Conservation (phyloP, 1,140 invertebrate genomes). For the Phymorhynchus buccinoides region DNA sequence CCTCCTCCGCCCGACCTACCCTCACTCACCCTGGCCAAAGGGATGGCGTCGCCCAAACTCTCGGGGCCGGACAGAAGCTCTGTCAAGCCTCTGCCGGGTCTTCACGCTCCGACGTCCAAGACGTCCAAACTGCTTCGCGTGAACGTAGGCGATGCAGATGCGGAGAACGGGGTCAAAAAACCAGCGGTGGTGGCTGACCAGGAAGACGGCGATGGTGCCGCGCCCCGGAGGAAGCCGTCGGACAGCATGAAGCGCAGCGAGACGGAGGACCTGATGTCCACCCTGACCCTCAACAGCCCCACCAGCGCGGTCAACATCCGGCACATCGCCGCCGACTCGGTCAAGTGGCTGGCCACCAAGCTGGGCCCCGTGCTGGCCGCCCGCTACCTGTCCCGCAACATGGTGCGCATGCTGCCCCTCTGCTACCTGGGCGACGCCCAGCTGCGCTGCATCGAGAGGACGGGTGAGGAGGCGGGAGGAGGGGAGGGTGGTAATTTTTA, state of each 20-base stretch:
- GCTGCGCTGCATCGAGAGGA: constrained; percentile 72
- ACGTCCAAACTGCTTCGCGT: not conserved
- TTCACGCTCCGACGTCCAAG: not conserved
- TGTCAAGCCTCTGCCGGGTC: not conserved
- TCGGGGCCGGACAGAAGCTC: not conserved
- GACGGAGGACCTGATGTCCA: constrained; percentile 68
- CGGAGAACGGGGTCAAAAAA: not conserved
- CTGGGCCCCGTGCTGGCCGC: constrained; percentile 95
- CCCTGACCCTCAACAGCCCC: constrained; percentile 56
- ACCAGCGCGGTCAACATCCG: constrained; percentile 78
- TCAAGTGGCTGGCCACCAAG: constrained; percentile 92
- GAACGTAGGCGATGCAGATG: not conserved
- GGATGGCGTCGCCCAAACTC: not conserved
- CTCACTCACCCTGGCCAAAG: not conserved
- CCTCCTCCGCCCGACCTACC: not conserved
- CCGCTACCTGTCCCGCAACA: constrained; percentile 89
- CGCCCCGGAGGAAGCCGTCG: not conserved
- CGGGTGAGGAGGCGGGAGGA: constrained; percentile 5
- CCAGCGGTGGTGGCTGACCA: not conserved
- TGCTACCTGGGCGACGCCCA: constrained; percentile 93
- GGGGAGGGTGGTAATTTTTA: too few relatives aligned
- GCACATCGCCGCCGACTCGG: constrained; percentile 91
- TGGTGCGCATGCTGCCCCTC: constrained; percentile 92
- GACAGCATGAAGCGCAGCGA: constrained; percentile 67
- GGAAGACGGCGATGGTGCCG: not conserved